phyloP scores from a whole-genome alignment of 2,113 vertebrate genomes.

The Rattus rattus region DNA sequence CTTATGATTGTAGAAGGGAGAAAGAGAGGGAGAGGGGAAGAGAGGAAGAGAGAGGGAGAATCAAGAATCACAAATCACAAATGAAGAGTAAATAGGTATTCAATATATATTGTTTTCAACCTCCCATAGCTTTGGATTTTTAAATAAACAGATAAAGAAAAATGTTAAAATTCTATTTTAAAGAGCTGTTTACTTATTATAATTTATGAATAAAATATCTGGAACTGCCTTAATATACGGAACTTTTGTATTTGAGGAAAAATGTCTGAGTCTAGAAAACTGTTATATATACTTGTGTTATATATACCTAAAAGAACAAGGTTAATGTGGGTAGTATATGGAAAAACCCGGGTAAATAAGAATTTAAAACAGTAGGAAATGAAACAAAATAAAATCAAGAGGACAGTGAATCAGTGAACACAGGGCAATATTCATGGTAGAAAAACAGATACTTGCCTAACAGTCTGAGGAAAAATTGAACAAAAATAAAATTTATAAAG shows the following conservation, averaged over 20 bases:
- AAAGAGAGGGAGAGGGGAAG: background rate
- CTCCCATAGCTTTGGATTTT: background rate
- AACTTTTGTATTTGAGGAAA: background rate
- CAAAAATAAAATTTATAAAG: background rate
- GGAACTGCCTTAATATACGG: constrained; percentile 20
- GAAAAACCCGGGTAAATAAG: background rate
- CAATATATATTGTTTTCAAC: background rate
- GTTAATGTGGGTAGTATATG: background rate
- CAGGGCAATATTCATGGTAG: background rate
- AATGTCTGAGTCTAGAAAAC: background rate
- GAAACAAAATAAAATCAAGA: background rate
- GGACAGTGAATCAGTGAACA: background rate
- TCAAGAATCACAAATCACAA: background rate
- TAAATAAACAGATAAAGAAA: background rate
- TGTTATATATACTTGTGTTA: constrained; percentile 1
- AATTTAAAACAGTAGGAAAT: background rate
- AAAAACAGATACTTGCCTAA: constrained; percentile 26
- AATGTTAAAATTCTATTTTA: constrained; percentile 41
- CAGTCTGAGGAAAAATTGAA: background rate
- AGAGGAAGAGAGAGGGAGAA: background rate
- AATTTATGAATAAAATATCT: constrained; percentile 1
- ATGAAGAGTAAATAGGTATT: background rate
- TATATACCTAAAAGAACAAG: background rate
- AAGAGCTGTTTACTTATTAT: constrained; percentile 17
- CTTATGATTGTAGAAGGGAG: background rate